These are phyloP conservation scores for Rhinichthys klamathensis DNA, from an alignment of 2,113 vertebrate genomes.

Conservation along the genomic window DNA sequence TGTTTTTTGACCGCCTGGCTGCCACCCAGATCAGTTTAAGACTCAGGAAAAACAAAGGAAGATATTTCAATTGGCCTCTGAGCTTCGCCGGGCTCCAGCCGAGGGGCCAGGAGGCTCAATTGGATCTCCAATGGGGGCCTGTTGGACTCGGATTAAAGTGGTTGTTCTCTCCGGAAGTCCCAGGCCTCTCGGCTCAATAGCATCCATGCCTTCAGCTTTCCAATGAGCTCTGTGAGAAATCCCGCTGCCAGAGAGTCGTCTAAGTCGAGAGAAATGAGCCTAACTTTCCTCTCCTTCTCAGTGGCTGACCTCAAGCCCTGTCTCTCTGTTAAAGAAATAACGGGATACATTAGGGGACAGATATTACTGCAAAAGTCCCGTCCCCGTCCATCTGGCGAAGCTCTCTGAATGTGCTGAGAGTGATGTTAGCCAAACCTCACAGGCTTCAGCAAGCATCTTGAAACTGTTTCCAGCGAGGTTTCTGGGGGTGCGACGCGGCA, in stretches of 20 bases:
- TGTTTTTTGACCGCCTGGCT: neutral
- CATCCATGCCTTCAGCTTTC: slow-evolving; percentile 46
- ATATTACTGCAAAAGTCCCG: slow-evolving; percentile 37
- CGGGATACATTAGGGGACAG: slow-evolving; percentile 34
- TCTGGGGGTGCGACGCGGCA: neutral
- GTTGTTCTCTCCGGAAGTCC: slow-evolving; percentile 52
- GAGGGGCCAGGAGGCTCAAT: slow-evolving; percentile 47
- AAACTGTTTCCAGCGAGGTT: slow-evolving; percentile 35
- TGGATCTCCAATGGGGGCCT: slow-evolving; percentile 45
- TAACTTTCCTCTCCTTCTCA: slow-evolving; percentile 26
- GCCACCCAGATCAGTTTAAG: neutral
- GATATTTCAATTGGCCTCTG: slow-evolving; percentile 48
- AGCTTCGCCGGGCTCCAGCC: slow-evolving; percentile 37
- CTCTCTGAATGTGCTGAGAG: slow-evolving; percentile 14
- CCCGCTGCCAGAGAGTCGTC: slow-evolving; percentile 17
- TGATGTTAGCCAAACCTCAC: slow-evolving; percentile 40
- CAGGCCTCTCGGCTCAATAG: slow-evolving; percentile 38
- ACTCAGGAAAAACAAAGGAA: slow-evolving; percentile 45
- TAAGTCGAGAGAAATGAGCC: slow-evolving; percentile 14
- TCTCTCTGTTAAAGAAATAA: slow-evolving; percentile 46
- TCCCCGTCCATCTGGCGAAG: slow-evolving; percentile 49
- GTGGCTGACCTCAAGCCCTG: slow-evolving; percentile 14
- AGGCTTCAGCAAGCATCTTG: slow-evolving; percentile 39
- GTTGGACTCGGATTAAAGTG: slow-evolving; percentile 56
- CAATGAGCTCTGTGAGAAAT: slow-evolving; percentile 29